Percentiles rank a stretch among this genome's conserved stretches.
Conservation (phyloP, 2,888 invertebrate genomes). For the Theretra japonica region DNA sequence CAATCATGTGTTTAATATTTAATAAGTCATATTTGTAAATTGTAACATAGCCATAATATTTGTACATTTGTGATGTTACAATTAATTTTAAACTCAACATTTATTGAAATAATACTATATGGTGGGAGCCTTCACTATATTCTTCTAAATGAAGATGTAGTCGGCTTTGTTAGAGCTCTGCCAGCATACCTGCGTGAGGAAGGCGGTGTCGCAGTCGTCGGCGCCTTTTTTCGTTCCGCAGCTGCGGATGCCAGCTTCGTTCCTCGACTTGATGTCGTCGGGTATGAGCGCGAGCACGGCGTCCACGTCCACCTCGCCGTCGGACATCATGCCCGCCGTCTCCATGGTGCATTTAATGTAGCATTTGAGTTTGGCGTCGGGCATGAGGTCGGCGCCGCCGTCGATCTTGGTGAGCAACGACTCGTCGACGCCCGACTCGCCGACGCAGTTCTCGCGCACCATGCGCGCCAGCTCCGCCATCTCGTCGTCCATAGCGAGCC, state of each 20-base stretch:
- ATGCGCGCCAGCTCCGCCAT: constrained; percentile 73
- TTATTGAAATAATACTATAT: constrained; percentile 5
- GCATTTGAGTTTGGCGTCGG: constrained; percentile 69
- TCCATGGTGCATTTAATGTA: constrained; percentile 79
- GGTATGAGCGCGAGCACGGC: constrained; percentile 70
- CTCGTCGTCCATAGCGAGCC: constrained; percentile 50
- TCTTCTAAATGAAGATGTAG: constrained; percentile 67
- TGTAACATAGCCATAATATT: background rate
- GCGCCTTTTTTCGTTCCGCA: constrained; percentile 68
- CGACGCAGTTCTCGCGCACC: constrained; percentile 70
- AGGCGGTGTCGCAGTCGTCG: constrained; percentile 77
- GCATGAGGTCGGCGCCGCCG: constrained; percentile 62
- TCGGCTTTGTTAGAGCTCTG: constrained; percentile 64
- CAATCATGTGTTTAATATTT: background rate
- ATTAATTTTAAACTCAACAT: background rate
- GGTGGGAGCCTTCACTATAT: background rate
- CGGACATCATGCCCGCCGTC: constrained; percentile 74
- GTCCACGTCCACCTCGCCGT: constrained; percentile 70
- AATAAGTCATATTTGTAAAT: background rate
- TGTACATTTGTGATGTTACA: background rate
- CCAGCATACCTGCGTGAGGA: constrained; percentile 75
- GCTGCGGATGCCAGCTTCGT: constrained; percentile 53
- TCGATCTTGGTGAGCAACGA: constrained; percentile 64
- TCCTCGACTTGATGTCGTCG: constrained; percentile 56
- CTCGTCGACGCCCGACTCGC: constrained; percentile 66